Evolutionary conservation across 2,888 invertebrate species (phyloP), one percentile per base, ranked within the genome.

Genomic region (Cyrtodaria siliqua): DNA sequence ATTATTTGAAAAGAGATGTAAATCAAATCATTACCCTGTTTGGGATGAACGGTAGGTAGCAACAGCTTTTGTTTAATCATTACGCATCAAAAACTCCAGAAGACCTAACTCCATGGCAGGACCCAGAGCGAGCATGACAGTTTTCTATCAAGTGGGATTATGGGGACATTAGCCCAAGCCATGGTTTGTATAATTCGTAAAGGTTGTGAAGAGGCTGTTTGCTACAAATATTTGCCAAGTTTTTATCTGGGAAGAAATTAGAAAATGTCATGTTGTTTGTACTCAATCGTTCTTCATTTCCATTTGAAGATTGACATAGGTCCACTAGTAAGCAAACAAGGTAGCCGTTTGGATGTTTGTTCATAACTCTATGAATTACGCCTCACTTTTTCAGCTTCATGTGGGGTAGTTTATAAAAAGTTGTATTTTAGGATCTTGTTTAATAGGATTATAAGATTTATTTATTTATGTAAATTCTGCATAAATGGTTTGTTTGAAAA

Each of bases 211-310:
- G 64, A 50, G 59, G 57, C 44, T 55, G 72, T 68, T 66, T 69
- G 55, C 55, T 44, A 38, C 56, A 75, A 80, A 80, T 80, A 80
- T 80, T 80, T 72, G 60, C 62, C 16, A 64, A 53, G 55, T 64
- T 61, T 67, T 80, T 75, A 64, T 63, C 56, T 71, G 59, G 66
- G 80, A 69, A 80, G 72, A 69, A 80, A 76, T 72, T 76, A 73
- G 63, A 53, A 71, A 66, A 62, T 63, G 69, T 73, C 62, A 60
- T 66, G 68, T 62, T 76, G 76, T 69, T 60, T 47, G 67, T 64
- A 69, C 76, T 75, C 62, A 63, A 40, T 44, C 44, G 44, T 69
- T 56, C 68, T 75, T 66, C 71, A 68, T 29, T 70, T 80, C 40
- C 69, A 61, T 69, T 68, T 60, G 69, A 62, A 64, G 69, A 61